A percentile compares a stretch with the other conserved stretches of the same genome.
Evolutionary conservation across 2,113 vertebrate species (phyloP).

Genomic region (Loxodonta africana): DNA sequence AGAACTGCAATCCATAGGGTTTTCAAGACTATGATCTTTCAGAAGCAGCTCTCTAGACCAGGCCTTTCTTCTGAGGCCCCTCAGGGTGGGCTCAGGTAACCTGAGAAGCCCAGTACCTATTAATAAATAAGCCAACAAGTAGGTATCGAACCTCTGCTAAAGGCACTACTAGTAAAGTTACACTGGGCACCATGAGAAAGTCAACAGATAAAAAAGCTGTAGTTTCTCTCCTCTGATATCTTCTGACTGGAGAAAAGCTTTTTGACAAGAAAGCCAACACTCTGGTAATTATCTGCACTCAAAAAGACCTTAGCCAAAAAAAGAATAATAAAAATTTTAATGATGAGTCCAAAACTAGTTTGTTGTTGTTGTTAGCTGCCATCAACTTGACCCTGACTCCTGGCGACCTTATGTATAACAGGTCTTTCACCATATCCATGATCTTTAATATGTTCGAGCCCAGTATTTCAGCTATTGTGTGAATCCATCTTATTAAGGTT

Average conservation of each 20-base stretch:
- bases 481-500: too few species aligned
- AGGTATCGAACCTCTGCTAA: slow-evolving; percentile 30
- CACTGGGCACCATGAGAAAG: background rate
- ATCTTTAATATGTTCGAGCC: too few species aligned
- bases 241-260: slow-evolving; percentile 35
- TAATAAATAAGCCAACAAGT: slow-evolving; percentile 34
- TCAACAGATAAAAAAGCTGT: background rate
- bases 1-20: background rate
- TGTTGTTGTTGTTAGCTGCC: too few species aligned
- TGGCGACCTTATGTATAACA: too few species aligned
- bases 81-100: background rate
- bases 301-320: background rate
- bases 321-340: background rate
- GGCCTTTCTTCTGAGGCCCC: background rate
- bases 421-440: too few species aligned
- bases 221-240: slow-evolving; percentile 3
- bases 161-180: slow-evolving; percentile 23
- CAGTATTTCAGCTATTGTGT: too few species aligned
- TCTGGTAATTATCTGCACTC: background rate
- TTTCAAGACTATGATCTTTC: background rate
- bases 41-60: background rate
- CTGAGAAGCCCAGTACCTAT: background rate
- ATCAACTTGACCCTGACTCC: too few species aligned
- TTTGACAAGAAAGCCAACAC: slow-evolving; percentile 40
- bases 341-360: background rate